These are phyloP conservation scores for Axinella damicornis DNA, from an alignment of 37 sponge, comb jelly and placozoan species.

Conservation along the genomic window DNA sequence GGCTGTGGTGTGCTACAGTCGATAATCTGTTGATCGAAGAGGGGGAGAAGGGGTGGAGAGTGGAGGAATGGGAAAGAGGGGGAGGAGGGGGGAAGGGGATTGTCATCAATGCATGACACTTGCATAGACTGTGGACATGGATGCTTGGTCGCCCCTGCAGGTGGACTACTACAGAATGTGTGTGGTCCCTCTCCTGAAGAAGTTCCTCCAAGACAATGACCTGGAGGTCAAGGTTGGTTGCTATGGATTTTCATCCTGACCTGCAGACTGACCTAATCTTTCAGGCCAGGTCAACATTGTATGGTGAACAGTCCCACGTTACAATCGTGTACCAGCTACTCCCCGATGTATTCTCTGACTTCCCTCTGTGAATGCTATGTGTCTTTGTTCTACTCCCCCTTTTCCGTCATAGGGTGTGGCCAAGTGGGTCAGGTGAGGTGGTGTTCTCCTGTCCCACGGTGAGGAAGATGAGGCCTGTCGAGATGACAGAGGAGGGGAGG, in stretches of 20 bases:
- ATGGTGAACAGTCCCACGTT: no score
- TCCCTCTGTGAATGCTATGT: neutral
- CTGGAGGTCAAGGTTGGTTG: slow-evolving; percentile 71
- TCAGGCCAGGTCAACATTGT: no score
- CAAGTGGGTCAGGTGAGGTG: slow-evolving; percentile 92
- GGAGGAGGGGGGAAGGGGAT: no score
- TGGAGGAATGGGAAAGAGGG: neutral
- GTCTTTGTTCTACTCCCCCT: neutral
- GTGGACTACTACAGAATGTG: slow-evolving; percentile 80
- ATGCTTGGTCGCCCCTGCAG: slow-evolving; percentile 12
- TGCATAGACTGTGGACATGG: neutral
- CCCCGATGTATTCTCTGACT: neutral
- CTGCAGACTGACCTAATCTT: no score
- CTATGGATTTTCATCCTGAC: no score
- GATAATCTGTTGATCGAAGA: no score
- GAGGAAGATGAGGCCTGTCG: slow-evolving; percentile 74
- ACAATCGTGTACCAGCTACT: neutral
- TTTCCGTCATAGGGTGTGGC: slow-evolving; percentile 72
- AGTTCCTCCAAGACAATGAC: slow-evolving; percentile 50
- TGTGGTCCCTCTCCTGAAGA: slow-evolving; percentile 77
- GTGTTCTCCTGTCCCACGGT: slow-evolving; percentile 91
- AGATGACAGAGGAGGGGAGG: slow-evolving; percentile 79
- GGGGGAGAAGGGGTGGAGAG: neutral
- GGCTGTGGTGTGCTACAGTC: no score
- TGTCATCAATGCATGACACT: no score